Conservation (phyloP, 1,140 invertebrate genomes). For the Chironomus striatipennis region DNA sequence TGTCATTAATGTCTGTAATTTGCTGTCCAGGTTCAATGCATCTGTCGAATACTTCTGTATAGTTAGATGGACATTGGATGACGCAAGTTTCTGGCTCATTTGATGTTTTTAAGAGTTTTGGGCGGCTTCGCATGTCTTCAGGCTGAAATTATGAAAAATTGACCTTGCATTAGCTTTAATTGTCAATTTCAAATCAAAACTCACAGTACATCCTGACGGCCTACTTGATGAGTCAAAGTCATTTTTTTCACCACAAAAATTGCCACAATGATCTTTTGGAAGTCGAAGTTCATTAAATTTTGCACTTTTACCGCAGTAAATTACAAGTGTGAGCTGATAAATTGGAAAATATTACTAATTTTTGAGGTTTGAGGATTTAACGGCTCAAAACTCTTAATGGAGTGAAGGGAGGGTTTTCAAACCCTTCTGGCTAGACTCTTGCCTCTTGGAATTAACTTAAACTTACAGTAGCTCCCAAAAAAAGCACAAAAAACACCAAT, state of each 20-base stretch:
- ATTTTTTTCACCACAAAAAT: slow-evolving; percentile 51
- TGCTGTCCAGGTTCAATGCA: background rate
- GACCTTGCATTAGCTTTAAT: too few species aligned
- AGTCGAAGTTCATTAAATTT: slow-evolving; percentile 51
- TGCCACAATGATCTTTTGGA: slow-evolving; percentile 58
- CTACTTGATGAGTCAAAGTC: slow-evolving; percentile 24
- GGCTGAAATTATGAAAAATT: background rate
- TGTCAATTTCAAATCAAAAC: too few species aligned
- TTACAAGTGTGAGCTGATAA: slow-evolving; percentile 44
- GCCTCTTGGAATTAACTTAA: too few species aligned
- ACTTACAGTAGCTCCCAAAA: too few species aligned
- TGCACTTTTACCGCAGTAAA: slow-evolving; percentile 44
- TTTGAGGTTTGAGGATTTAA: too few species aligned
- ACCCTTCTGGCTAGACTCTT: too few species aligned
- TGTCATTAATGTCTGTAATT: background rate
- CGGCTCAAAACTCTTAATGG: too few species aligned
- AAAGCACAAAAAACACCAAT: too few species aligned
- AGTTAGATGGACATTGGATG: background rate
- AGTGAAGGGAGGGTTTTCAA: too few species aligned
- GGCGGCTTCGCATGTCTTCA: background rate
- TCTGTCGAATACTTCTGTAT: background rate
- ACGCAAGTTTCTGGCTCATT: background rate
- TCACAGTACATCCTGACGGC: background rate
- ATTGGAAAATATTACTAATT: background rate
- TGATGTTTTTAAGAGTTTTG: background rate